Evolutionary conservation across 2,113 vertebrate species (phyloP), one percentile per base, ranked within the genome.

Genomic region (Crotophaga sulcirostris): DNA sequence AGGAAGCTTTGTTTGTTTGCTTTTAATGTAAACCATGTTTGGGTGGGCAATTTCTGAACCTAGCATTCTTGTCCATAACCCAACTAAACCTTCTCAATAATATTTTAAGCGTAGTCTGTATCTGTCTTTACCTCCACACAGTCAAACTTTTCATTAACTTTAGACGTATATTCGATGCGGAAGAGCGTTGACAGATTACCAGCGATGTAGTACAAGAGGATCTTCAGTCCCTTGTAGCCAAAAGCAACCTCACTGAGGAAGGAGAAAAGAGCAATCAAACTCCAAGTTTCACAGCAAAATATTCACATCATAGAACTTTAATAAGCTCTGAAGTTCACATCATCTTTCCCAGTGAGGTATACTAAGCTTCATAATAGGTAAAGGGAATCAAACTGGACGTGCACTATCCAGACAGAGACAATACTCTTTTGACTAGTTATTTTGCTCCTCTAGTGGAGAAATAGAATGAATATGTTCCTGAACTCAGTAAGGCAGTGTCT

Each of bases 161-260:
- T 99, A 47, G 99, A 98, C 6, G 98, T 94, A 93, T 99, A 99
- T 80, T 99, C 98, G 76, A 99, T 97, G 97, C 99, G 99, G 96
- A 99, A 99, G 94, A 99, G 98, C 3, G 99, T 99, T 89, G 98
- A 99, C 69, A 99, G 97, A 97, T 99, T 99, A 60, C 99, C 99
- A 88, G 99, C 99, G 3, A 98, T 98, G 84, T 99, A 99, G 97
- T 99, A 99, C 84, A 99, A 97, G 77, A 99, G 98, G 76, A 99
- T 99, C 98, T 99, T 99, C 96, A 99, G 98, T 56, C 99, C 99
- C 94, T 99, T 99, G 97, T 99, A 99, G 97, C 99, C 99, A 98
- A 99, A 99, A 38, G 99, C 99, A 89, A 99, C 98, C 97, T 99
- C 99, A 94, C 99, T 99, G 96, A 63, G 96, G 75, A 84, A 85